Evolutionary conservation across 2,888 invertebrate genomes (phyloP).

Genomic region (Acanthococcus lagerstroemiae): DNA sequence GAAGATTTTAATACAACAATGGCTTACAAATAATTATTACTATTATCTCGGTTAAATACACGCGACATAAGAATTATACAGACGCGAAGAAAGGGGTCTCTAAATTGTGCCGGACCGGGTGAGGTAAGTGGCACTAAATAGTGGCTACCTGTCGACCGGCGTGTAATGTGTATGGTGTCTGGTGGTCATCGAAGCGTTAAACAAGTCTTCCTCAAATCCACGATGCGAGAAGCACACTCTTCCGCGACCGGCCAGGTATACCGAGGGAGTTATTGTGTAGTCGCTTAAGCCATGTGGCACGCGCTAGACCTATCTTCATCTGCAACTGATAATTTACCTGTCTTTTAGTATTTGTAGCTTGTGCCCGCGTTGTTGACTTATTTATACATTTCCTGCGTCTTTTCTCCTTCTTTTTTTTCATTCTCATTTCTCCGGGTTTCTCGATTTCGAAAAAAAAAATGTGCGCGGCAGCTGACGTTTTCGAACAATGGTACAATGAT

Average conservation of each 20-base stretch:
- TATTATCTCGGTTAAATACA: slow-evolving; percentile 26
- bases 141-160: slow-evolving; percentile 26
- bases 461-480: too few relatives aligned
- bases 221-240: slow-evolving; percentile 24
- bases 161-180: slow-evolving; percentile 19
- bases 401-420: background rate
- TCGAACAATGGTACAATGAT: too few relatives aligned
- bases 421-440: background rate
- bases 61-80: slow-evolving; percentile 13
- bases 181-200: slow-evolving; percentile 28
- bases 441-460: too few relatives aligned
- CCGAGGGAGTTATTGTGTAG: slow-evolving; percentile 10
- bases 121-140: slow-evolving; percentile 23
- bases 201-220: slow-evolving; percentile 26
- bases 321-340: slow-evolving; percentile 26
- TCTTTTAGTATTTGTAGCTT: slow-evolving; percentile 15
- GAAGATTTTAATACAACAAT: too few relatives aligned
- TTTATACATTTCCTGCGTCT: slow-evolving; percentile 20
- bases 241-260: slow-evolving; percentile 22
- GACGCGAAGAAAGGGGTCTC: slow-evolving; percentile 18
- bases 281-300: slow-evolving; percentile 21
- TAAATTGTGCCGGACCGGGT: slow-evolving; percentile 18
- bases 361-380: slow-evolving; percentile 14
- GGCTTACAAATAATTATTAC: slow-evolving; percentile 24
- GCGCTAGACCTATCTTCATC: slow-evolving; percentile 26